phyloP scores from a whole-genome alignment of 2,797 vertebrate genomes.

The Bovichtus diacanthus region DNA sequence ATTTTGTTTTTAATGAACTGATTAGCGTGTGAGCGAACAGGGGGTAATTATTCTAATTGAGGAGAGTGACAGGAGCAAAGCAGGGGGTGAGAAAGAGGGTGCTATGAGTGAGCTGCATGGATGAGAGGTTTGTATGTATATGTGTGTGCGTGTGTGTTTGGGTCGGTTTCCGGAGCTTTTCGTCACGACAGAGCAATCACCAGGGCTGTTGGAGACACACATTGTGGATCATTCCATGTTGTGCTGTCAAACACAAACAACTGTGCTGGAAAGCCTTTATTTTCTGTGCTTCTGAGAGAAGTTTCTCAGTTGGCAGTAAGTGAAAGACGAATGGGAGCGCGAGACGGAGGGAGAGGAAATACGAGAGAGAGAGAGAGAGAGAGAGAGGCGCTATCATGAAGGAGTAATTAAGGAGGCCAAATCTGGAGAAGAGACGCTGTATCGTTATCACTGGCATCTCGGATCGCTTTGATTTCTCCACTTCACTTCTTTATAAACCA shows the following conservation, averaged over 20 bases:
- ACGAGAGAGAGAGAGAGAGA: slow-evolving; percentile 17
- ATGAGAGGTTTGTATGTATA: slow-evolving; percentile 40
- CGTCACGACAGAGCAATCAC: slow-evolving; percentile 69
- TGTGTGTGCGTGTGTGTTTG: not conserved
- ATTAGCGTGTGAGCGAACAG: slow-evolving; percentile 85
- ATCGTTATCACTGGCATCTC: slow-evolving; percentile 75
- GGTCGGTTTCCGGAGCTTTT: slow-evolving; percentile 63
- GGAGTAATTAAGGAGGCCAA: slow-evolving; percentile 76
- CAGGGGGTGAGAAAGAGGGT: slow-evolving; percentile 72
- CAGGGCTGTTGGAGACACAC: slow-evolving; percentile 50
- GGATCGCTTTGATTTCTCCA: slow-evolving; percentile 75
- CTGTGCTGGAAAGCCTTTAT: slow-evolving; percentile 68
- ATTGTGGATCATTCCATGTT: slow-evolving; percentile 60
- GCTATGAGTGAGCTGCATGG: slow-evolving; percentile 49
- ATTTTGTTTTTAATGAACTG: slow-evolving; percentile 90
- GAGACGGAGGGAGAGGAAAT: slow-evolving; percentile 17
- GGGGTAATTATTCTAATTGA: slow-evolving; percentile 89
- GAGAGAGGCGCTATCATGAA: slow-evolving; percentile 49
- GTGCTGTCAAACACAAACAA: slow-evolving; percentile 73
- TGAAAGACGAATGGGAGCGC: slow-evolving; percentile 46
- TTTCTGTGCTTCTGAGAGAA: slow-evolving; percentile 61
- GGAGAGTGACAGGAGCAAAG: slow-evolving; percentile 82
- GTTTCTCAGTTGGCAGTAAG: slow-evolving; percentile 72
- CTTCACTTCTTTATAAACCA: slow-evolving; percentile 67
- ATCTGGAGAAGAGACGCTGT: slow-evolving; percentile 57